Conservation (phyloP, 2,888 invertebrate genomes). For the Trimorus sp. region DNA sequence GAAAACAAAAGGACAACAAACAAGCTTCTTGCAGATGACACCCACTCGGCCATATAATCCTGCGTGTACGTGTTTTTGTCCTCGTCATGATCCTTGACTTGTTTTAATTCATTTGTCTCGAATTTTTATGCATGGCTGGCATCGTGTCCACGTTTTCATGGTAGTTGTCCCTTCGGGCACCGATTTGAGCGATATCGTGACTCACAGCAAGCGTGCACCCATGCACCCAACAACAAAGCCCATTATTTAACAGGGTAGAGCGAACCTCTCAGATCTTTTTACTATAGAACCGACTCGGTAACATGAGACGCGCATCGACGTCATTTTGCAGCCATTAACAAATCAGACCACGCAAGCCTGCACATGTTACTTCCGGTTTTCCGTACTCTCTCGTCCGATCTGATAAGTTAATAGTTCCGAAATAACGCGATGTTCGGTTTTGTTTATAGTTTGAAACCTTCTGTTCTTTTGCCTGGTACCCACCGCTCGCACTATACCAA, state of each 20-base stretch:
- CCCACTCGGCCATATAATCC: constrained; percentile 46
- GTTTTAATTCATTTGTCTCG: constrained; percentile 50
- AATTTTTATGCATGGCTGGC: constrained; percentile 72
- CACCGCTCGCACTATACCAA: constrained; percentile 42
- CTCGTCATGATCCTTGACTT: constrained; percentile 52
- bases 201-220: constrained; percentile 49
- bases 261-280: constrained; percentile 50
- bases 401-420: constrained; percentile 62
- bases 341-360: constrained; percentile 61
- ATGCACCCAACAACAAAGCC: constrained; percentile 62
- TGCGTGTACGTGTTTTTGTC: constrained; percentile 60
- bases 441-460: constrained; percentile 6
- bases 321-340: constrained; percentile 63
- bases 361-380: constrained; percentile 49
- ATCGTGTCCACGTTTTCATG: constrained; percentile 71
- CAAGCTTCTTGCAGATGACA: constrained; percentile 61
- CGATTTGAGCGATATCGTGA: constrained; percentile 53
- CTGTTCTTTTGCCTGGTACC: constrained; percentile 37
- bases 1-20: constrained; percentile 49
- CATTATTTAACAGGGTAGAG: constrained; percentile 63
- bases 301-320: constrained; percentile 51
- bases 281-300: constrained; percentile 41
- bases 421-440: constrained; percentile 53
- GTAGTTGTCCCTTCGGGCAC: constrained; percentile 61
- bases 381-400: constrained; percentile 30